Evolutionary conservation across 2,113 vertebrate species (phyloP), one percentile per base, ranked within the genome.

Genomic region (Psittacula cyanocephala): DNA sequence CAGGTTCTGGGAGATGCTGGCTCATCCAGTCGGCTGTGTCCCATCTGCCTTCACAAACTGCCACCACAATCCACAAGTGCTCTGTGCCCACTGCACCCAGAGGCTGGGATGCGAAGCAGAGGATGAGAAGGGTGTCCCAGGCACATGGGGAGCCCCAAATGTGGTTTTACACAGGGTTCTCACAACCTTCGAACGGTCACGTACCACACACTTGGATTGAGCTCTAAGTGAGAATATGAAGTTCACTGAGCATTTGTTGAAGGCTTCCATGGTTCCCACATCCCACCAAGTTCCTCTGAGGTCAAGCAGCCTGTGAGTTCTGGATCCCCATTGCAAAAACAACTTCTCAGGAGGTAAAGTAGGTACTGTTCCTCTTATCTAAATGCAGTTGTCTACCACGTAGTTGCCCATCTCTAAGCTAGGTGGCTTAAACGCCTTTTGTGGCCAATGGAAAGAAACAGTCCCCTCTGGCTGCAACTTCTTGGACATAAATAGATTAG

Each of bases 381-480:
- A 65, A 88, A 76, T 64, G 6, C 25, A 50, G 15, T 46, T 47
- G 22, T 29, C 33, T 63, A 47, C 15, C 0, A 0, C 13, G 11
- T 25, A 64, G 17, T 17, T 72, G 29, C 39, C 39, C 62, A 55
- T 33, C 67, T 4, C 25, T 68, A 35, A 60, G 19, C 22, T 39
- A 64, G 13, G 35, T 80, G 6, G 6, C 27, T 67, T 78, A 49
- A 31, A 46, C 1, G 5, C 11, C 33, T 75, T 89, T 53, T 46
- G 37, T 49, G 72, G 47, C 14, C 43, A 37, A 22, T 14, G 8
- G 33, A 59, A 59, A 59, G 13, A 59, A 59, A 59, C 20, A 59
- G 55, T 9, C 13, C 55, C 33, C n/a, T 35, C n/a, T 24, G n/a
- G 33, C 20, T 80, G 39, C 29, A 82, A 60, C 12, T 50, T 15